Conservation (phyloP, 2,113 vertebrate genomes). For the Urocolius indicus region DNA sequence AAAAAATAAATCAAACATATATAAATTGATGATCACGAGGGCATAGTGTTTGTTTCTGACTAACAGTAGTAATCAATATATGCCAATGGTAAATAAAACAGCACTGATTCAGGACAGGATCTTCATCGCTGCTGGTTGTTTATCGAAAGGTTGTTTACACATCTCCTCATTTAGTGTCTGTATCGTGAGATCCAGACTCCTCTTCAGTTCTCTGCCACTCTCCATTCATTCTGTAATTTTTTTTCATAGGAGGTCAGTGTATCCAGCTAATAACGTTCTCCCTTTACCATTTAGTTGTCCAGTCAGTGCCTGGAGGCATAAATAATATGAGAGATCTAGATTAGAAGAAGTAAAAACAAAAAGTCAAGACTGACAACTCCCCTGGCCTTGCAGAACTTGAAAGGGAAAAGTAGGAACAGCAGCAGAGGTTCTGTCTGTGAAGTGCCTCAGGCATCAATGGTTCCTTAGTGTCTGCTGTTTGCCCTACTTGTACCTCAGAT, state of each 20-base stretch:
- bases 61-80: neutral
- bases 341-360: neutral
- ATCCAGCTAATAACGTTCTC: neutral
- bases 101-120: neutral
- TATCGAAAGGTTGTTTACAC: neutral
- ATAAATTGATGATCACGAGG: neutral
- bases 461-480: neutral
- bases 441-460: accelerated
- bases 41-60: neutral
- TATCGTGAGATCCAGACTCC: neutral
- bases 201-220: neutral
- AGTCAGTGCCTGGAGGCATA: neutral
- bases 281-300: neutral
- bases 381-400: neutral
- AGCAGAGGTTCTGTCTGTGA: neutral
- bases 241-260: accelerated
- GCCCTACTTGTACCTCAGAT: neutral
- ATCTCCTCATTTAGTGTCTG: neutral
- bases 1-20: too few species aligned
- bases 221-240: neutral
- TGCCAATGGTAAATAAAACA: neutral
- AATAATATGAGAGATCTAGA: neutral
- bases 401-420: neutral
- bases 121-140: neutral
- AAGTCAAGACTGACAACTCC: neutral